Evolutionary conservation across 2,888 invertebrate species (phyloP).

Genomic region (Sepiola atlantica): DNA sequence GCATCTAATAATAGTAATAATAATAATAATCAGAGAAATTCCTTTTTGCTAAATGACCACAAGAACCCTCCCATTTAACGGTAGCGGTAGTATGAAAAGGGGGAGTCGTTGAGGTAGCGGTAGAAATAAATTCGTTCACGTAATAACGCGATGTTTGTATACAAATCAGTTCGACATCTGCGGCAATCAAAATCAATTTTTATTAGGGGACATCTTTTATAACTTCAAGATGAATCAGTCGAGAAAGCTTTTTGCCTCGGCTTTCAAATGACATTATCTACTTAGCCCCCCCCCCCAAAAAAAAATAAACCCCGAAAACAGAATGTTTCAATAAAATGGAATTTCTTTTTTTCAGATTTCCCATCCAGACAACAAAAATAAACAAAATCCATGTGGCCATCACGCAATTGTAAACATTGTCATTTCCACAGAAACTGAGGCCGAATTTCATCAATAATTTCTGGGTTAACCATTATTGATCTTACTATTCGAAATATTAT

Average conservation of each 20-base stretch:
- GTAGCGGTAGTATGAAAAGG: not conserved
- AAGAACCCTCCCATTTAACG: not conserved
- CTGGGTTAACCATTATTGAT: not conserved
- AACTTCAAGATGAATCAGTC: not conserved
- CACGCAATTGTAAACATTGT: not conserved
- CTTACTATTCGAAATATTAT: not conserved
- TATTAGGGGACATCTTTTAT: not conserved
- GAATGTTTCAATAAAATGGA: not conserved
- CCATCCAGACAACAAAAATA: not conserved
- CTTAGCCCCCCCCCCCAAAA: not conserved
- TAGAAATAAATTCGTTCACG: not conserved
- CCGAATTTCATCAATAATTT: not conserved
- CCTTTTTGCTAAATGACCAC: not conserved
- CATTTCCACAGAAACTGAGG: not conserved
- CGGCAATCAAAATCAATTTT: conserved; percentile 4
- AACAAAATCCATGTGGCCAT: not conserved
- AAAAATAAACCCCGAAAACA: no score
- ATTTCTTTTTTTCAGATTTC: not conserved
- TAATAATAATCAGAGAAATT: not conserved
- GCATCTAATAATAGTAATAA: not conserved
- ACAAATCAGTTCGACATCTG: not conserved
- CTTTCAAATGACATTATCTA: not conserved
- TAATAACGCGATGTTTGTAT: not conserved
- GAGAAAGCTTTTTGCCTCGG: not conserved
- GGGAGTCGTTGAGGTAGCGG: not conserved